Evolutionary conservation across 2,113 vertebrate genomes (phyloP).

Genomic region (Choloepus hoffmanni): DNA sequence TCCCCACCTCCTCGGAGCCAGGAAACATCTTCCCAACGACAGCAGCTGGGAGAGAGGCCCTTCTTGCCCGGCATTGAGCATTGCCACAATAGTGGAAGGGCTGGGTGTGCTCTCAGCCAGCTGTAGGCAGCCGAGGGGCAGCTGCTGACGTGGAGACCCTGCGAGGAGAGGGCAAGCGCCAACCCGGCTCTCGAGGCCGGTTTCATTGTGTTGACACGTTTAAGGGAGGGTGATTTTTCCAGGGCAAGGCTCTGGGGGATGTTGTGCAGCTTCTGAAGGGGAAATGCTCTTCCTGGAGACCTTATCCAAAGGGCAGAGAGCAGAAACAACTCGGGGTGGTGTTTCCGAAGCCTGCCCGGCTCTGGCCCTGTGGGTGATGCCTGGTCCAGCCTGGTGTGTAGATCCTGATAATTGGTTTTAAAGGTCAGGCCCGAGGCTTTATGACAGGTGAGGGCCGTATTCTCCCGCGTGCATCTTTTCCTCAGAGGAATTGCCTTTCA

Average conservation of each 20-base stretch:
- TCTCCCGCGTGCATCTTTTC: background rate
- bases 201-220: background rate
- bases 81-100: background rate
- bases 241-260: background rate
- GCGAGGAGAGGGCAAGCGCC: background rate
- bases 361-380: background rate
- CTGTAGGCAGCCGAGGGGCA: background rate
- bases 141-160: too few relatives aligned
- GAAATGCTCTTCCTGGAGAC: background rate
- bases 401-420: conserved; percentile 41
- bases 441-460: background rate
- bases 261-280: background rate
- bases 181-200: background rate
- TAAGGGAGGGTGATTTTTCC: background rate
- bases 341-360: background rate
- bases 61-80: background rate
- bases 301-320: conserved; percentile 39
- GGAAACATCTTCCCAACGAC: too few relatives aligned
- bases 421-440: conserved; percentile 68
- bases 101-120: background rate
- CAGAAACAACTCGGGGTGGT: conserved; percentile 5
- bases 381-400: background rate
- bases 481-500: conserved; percentile 45
- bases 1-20: too few relatives aligned
- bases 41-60: too few relatives aligned